These are phyloP conservation scores for Lerista edwardsae DNA, from an alignment of 2,797 vertebrate species.

Conservation along the genomic window DNA sequence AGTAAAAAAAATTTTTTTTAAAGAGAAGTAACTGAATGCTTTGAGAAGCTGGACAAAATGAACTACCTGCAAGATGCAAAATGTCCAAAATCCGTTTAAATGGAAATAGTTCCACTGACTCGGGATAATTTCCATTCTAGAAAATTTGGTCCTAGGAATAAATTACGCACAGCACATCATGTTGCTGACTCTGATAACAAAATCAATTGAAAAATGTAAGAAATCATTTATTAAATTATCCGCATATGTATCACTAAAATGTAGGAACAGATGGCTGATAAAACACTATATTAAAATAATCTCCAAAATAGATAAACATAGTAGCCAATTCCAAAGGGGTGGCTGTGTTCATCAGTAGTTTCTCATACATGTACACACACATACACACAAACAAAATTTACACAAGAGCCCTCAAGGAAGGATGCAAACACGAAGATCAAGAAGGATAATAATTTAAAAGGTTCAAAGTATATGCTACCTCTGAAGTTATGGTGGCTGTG, in stretches of 20 bases:
- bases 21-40: neutral
- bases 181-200: neutral
- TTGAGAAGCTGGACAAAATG: neutral
- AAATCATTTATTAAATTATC: conserved; percentile 10
- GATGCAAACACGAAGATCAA: neutral
- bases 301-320: neutral
- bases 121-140: neutral
- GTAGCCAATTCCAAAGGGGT: neutral
- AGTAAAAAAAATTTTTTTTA: conserved; percentile 25
- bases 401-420: neutral
- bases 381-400: neutral
- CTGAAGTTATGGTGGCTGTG: neutral
- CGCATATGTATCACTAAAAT: neutral
- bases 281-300: neutral
- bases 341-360: neutral
- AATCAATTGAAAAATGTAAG: conserved; percentile 29
- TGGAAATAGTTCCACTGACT: conserved; percentile 20
- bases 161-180: neutral
- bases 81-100: conserved; percentile 1
- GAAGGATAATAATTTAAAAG: neutral
- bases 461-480: neutral
- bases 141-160: neutral
- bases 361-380: too few relatives aligned
- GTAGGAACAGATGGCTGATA: neutral
- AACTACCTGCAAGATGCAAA: conserved; percentile 4